Evolutionary conservation across 2,888 invertebrate genomes (phyloP).

Genomic region (Orthonevra nobilis): DNA sequence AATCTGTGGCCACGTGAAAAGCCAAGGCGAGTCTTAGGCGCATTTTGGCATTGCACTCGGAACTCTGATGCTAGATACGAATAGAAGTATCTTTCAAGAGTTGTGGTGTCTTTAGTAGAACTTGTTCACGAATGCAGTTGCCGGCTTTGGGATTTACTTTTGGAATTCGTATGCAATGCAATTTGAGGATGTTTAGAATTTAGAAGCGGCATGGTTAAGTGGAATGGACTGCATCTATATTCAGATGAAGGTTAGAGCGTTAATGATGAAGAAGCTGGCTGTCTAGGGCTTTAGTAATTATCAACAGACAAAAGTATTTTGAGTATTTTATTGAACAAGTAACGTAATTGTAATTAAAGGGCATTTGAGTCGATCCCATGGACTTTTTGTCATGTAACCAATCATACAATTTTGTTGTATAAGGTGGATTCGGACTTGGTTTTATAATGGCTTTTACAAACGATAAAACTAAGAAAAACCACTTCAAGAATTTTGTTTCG

Average conservation of each 20-base stretch:
- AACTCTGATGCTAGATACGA: slow-evolving; percentile 34
- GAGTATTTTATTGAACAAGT: too few relatives aligned
- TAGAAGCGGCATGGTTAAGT: slow-evolving; percentile 19
- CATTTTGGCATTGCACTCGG: slow-evolving; percentile 50
- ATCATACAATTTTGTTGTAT: too few relatives aligned
- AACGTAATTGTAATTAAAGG: too few relatives aligned
- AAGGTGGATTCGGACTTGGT: too few relatives aligned
- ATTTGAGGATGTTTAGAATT: slow-evolving; percentile 59
- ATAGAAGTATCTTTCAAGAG: slow-evolving; percentile 35
- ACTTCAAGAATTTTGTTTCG: too few relatives aligned
- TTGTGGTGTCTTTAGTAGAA: slow-evolving; percentile 5
- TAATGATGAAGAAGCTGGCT: slow-evolving; percentile 18
- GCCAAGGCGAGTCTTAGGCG: slow-evolving; percentile 19
- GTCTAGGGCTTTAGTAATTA: too few relatives aligned
- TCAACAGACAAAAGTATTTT: too few relatives aligned
- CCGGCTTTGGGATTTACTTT: slow-evolving; percentile 1
- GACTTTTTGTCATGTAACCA: too few relatives aligned
- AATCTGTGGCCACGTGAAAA: slow-evolving; percentile 54
- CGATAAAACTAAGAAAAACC: too few relatives aligned
- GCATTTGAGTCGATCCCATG: too few relatives aligned
- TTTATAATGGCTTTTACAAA: too few relatives aligned
- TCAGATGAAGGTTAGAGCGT: slow-evolving; percentile 20
- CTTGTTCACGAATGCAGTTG: slow-evolving; percentile 18
- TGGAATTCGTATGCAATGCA: slow-evolving; percentile 48
- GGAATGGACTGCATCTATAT: slow-evolving; percentile 3